Conservation (phyloP, 2,113 vertebrate genomes). For the Rhinogobius similis region DNA sequence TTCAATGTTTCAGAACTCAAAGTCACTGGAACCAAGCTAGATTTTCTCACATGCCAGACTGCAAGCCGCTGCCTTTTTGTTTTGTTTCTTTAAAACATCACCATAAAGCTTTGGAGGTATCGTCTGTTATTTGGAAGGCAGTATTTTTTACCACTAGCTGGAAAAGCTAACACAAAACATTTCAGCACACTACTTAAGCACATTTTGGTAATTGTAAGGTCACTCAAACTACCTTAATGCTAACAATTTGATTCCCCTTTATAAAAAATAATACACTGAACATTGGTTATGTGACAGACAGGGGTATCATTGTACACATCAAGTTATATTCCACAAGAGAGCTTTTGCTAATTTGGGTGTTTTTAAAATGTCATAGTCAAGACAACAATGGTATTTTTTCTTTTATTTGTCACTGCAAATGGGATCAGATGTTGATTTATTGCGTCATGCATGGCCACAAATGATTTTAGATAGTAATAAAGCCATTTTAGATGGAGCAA, state of each 20-base stretch:
- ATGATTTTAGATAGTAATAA: slow-evolving; percentile 49
- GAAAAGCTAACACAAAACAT: slow-evolving; percentile 57
- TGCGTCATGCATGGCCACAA: slow-evolving; percentile 66
- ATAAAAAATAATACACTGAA: slow-evolving; percentile 54
- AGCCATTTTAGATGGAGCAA: slow-evolving; percentile 62
- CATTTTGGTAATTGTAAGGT: slow-evolving; percentile 78
- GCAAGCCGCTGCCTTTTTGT: slow-evolving; percentile 44
- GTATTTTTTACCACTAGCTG: slow-evolving; percentile 53
- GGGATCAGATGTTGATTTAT: slow-evolving; percentile 60
- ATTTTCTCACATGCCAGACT: slow-evolving; percentile 34
- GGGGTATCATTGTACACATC: slow-evolving; percentile 49
- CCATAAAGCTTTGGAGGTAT: slow-evolving; percentile 69
- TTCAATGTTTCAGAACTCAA: slow-evolving; percentile 28
- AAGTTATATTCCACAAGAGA: slow-evolving; percentile 42
- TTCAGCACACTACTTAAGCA: slow-evolving; percentile 63
- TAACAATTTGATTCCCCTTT: slow-evolving; percentile 53
- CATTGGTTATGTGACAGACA: slow-evolving; percentile 51
- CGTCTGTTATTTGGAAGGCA: slow-evolving; percentile 71
- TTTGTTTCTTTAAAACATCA: slow-evolving; percentile 52
- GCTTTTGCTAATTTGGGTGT: slow-evolving; percentile 37
- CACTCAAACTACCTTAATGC: slow-evolving; percentile 70
- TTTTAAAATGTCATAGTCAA: slow-evolving; percentile 23
- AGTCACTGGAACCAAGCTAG: slow-evolving; percentile 22
- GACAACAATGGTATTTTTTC: slow-evolving; percentile 22
- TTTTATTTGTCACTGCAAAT: slow-evolving; percentile 28